Evolutionary conservation across 2,888 invertebrate genomes (phyloP), one percentile per base, ranked within the genome.

Genomic region (Diplolepis rosae): DNA sequence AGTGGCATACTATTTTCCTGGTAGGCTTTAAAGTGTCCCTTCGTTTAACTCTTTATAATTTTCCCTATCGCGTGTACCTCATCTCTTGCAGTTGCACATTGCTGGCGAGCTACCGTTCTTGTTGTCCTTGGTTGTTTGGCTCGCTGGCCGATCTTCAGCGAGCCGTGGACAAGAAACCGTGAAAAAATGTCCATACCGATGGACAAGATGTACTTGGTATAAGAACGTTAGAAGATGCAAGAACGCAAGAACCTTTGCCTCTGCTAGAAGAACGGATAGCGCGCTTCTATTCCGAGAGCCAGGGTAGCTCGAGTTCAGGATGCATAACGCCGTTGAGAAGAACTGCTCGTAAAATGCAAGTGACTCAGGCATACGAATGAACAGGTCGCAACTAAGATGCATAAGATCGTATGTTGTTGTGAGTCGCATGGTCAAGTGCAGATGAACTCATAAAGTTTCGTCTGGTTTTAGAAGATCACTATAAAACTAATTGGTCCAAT

Each of bases 241-340:
- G 52, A 39, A 52, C 35, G 18, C 54, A 69, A 68, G 67, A 68
- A 74, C 54, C 65, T 30, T 45, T 27, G 35, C 24, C 70, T 69
- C 56, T 66, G 68, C 73, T 73, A 76, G 71, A 76, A 73, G 71
- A 76, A 73, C 73, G 66, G 24, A 61, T 61, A 45, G 68, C 71
- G 70, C 69, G 70, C 73, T 71, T 70, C 71, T 72, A 54, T 65
- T 30, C 27, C 15, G 18, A 65, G 11, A 24, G n/a, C 32, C 32
- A 7, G 51, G 39, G 50, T 69, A 69, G 70, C 35, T 45, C 32
- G 75, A 75, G 61, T 77, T 77, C 74, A 68, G 70, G 77, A 72
- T 79, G 80, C 79, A 80, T 79, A 79, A 79, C 76, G 73, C 74
- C 72, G 70, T 65, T 74, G 72, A 70, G 70, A 76, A 69, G 66